These are phyloP conservation scores for Picus viridis DNA, from an alignment of 2,797 vertebrate genomes.

Conservation along the genomic window DNA sequence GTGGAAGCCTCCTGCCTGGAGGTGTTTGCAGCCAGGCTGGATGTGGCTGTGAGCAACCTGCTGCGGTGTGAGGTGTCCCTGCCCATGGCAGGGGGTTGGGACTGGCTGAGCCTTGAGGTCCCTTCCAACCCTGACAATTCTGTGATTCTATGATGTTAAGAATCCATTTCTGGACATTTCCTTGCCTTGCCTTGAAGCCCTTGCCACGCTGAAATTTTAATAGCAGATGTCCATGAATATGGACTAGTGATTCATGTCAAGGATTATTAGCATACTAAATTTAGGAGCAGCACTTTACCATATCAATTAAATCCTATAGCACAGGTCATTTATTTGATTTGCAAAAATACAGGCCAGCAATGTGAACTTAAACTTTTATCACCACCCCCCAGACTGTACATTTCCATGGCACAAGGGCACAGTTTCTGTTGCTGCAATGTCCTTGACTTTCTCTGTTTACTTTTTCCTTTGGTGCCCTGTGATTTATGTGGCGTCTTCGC, in stretches of 20 bases:
- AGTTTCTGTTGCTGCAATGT: background rate
- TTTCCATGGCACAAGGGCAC: background rate
- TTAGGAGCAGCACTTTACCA: conserved; percentile 1
- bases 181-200: too few species aligned
- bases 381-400: background rate
- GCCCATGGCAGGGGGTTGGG: too few species aligned
- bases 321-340: background rate
- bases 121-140: too few species aligned
- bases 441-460: conserved; percentile 54
- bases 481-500: conserved; percentile 20
- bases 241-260: conserved; percentile 19
- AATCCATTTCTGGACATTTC: too few species aligned
- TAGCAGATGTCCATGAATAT: background rate
- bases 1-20: too few species aligned
- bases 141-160: background rate
- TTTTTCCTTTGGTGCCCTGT: background rate
- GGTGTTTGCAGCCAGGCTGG: too few species aligned
- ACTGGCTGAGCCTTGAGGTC: too few species aligned
- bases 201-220: background rate
- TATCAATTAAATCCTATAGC: background rate
- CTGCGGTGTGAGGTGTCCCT: too few species aligned
- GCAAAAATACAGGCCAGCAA: background rate
- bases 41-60: too few species aligned
- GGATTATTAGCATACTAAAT: conserved; percentile 13
- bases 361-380: conserved; percentile 12